Conservation (phyloP, 2,797 vertebrate species). For the Kryptolebias ocellatus region DNA sequence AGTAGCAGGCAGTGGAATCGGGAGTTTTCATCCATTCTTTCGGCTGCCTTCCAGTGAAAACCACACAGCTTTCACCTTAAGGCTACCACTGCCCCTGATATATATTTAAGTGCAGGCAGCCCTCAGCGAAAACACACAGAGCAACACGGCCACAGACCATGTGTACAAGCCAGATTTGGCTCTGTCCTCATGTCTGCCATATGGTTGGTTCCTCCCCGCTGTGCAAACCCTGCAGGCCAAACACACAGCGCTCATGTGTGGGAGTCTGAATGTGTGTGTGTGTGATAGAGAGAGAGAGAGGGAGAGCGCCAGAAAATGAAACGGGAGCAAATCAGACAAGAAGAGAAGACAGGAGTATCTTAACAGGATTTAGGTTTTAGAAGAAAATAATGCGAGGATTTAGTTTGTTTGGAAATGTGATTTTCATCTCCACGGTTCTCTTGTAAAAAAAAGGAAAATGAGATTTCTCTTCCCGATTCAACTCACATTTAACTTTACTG, state of each 20-base stretch:
- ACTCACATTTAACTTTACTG: no score
- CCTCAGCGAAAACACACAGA: conserved; percentile 45
- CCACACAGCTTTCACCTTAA: conserved; percentile 60
- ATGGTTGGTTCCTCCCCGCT: conserved; percentile 75
- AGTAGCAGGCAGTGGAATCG: conserved; percentile 26
- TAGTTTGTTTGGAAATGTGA: neutral
- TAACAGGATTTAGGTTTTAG: conserved; percentile 8
- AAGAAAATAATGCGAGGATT: neutral
- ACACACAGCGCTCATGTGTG: conserved; percentile 53
- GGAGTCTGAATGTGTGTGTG: conserved; percentile 35
- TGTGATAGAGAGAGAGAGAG: neutral
- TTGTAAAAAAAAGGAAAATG: conserved; percentile 9
- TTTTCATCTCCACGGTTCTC: neutral
- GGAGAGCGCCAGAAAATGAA: conserved; percentile 9
- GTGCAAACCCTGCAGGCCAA: conserved; percentile 75
- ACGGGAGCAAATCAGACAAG: conserved; percentile 29
- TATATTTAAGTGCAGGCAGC: conserved; percentile 68
- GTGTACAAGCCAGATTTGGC: conserved; percentile 74
- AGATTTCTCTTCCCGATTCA: no score
- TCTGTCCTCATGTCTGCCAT: conserved; percentile 73
- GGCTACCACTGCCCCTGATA: conserved; percentile 62
- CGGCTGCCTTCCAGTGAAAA: conserved; percentile 58
- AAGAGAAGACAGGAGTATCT: conserved; percentile 11
- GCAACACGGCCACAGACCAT: conserved; percentile 64
- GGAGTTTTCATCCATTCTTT: conserved; percentile 59